Conservation (phyloP, 2,113 vertebrate genomes). For the Glaucidium brasilianum region DNA sequence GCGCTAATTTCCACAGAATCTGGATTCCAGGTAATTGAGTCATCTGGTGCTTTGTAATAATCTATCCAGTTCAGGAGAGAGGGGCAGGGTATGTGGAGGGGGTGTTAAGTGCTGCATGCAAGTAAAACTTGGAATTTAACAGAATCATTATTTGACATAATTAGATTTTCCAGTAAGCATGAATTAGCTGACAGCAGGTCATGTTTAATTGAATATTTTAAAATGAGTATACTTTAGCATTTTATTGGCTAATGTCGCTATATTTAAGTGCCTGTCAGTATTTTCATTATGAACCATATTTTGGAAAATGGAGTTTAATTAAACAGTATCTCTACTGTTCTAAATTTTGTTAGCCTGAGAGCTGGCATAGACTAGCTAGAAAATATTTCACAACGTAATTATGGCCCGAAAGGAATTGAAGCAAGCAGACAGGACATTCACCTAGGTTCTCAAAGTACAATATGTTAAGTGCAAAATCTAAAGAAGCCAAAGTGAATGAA, state of each 20-base stretch:
- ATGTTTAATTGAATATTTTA: constrained; percentile 7
- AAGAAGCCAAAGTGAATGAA: not conserved
- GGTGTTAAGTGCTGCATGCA: not conserved
- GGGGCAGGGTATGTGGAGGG: not conserved
- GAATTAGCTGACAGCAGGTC: constrained; percentile 32
- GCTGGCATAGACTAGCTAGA: not conserved
- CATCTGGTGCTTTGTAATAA: not conserved
- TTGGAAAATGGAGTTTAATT: constrained; percentile 16
- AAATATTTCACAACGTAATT: not conserved
- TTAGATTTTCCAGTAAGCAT: constrained; percentile 28
- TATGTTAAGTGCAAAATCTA: not conserved
- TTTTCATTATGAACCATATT: constrained; percentile 30
- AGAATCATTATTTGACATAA: constrained; percentile 11
- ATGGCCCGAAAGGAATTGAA: not conserved
- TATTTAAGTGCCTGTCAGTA: not conserved
- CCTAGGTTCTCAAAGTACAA: not conserved
- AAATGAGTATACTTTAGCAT: not conserved
- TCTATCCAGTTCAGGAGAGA: not conserved
- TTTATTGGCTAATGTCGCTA: constrained; percentile 3
- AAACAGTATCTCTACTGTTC: not conserved
- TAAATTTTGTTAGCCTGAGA: not conserved
- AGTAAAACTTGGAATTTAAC: not conserved
- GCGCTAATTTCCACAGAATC: not conserved
- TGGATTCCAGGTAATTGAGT: not conserved
- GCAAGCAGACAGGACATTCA: not conserved